phyloP scores from a whole-genome alignment of 30 jellyfish, hydroid and myxozoan species.

The Mastigias papua region DNA sequence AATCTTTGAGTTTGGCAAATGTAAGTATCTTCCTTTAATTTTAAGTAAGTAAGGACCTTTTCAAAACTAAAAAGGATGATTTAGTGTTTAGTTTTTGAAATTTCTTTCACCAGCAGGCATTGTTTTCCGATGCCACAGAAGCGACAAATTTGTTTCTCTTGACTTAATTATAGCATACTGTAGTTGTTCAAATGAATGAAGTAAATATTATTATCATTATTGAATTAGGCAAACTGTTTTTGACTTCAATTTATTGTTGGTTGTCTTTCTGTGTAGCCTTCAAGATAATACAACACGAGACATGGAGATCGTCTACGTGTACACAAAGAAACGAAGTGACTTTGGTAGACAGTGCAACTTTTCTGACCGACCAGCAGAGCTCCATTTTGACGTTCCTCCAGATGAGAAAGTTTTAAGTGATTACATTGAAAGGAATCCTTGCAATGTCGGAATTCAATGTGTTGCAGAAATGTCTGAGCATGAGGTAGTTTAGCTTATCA shows the following conservation, averaged over 20 bases:
- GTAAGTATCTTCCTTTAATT: background rate
- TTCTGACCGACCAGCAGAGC: conserved; percentile 94
- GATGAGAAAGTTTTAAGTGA: conserved; percentile 74
- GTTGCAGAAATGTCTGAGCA: conserved; percentile 97
- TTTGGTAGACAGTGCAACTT: conserved; percentile 97
- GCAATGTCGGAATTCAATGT: conserved; percentile 95
- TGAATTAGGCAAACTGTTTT: background rate
- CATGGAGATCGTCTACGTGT: conserved; percentile 97
- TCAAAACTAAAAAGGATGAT: background rate
- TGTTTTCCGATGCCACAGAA: no score
- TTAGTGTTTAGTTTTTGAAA: no score
- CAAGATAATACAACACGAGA: background rate
- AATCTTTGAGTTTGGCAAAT: background rate
- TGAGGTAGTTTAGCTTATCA: conserved; percentile 64
- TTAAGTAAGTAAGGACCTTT: no score
- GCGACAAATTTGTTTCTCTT: no score
- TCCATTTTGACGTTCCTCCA: conserved; percentile 89
- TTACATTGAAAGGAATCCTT: conserved; percentile 88
- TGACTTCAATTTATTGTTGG: background rate
- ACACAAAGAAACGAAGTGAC: conserved; percentile 91
- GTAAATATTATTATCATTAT: background rate
- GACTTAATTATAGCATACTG: no score
- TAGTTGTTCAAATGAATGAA: no score
- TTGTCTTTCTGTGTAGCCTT: background rate
- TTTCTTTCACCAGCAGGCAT: no score